Evolutionary conservation across 2,888 invertebrate genomes (phyloP), one percentile per base, ranked within the genome.

Genomic region (Thyatira batis): DNA sequence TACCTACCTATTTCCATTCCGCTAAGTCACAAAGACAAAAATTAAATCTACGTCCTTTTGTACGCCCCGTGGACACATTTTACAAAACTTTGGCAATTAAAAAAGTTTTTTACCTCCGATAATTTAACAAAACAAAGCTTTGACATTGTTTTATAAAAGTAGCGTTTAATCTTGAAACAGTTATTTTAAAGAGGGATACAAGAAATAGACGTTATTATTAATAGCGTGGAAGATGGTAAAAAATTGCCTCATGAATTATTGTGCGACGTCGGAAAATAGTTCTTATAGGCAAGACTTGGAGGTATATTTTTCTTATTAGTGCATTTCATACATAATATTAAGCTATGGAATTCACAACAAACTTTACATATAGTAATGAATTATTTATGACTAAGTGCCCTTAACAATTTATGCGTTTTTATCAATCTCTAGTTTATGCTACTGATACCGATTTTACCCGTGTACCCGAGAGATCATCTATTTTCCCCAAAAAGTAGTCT

Each of bases 11-110:
- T 27, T 48, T 48, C 48, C 48, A 48, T 27, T 27, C 27, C 48
- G 27, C 27, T 20, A 20, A 48, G 25, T 20, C 48, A 48, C 48
- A 48, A 48, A 48, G 48, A 27, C 39, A 27, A 28, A 48, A 13
- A 48, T 48, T 48, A 48, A 48, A 48, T 48, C 48, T 27, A 48
- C 39, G 39, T 39, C 28, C 28, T 48, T n/a, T 48, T 48, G 48
- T 48, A 17, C 13, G 13, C 27, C 48, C 48, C 48, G 48, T 20
- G 48, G 48, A 48, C 27, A 48, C 27, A 48, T 48, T 48, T 48
- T 17, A 48, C 25, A 11, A 48, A 48, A 48, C 48, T 48, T 48
- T 28, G 27, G 48, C 48, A 48, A 48, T 48, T 48, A 48, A 10
- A 48, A 48, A 48, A 48, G 27, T 48, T 27, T 28, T 46, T 48